Evolutionary conservation across 2,797 vertebrate genomes (phyloP).

Genomic region (Amblyopsis hoosieri): DNA sequence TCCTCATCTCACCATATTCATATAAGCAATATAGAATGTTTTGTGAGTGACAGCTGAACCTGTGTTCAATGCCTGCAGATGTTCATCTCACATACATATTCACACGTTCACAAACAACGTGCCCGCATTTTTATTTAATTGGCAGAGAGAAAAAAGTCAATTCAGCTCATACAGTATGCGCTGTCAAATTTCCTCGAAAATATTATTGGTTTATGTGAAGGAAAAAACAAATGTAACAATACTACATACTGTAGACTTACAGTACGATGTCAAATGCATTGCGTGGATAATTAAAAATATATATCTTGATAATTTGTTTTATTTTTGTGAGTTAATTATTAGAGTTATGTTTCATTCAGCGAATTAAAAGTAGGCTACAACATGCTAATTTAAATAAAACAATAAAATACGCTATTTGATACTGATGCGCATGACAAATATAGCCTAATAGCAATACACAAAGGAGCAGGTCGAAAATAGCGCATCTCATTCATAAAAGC

Average conservation of each 20-base stretch:
- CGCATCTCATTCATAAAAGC: constrained; percentile 26
- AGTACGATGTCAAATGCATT: too few relatives aligned
- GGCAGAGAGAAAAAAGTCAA: constrained; percentile 52
- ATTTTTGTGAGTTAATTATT: too few relatives aligned
- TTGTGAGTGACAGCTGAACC: constrained; percentile 57
- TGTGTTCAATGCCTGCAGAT: constrained; percentile 70
- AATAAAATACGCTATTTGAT: too few relatives aligned
- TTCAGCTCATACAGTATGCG: constrained; percentile 33
- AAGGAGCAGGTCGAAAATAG: constrained; percentile 10
- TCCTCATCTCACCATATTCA: constrained; percentile 64
- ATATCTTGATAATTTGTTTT: too few relatives aligned
- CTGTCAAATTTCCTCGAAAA: constrained; percentile 25
- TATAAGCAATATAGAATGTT: constrained; percentile 61
- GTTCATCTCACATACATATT: constrained; percentile 59
- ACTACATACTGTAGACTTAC: too few relatives aligned
- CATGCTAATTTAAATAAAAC: too few relatives aligned
- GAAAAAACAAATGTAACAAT: too few relatives aligned
- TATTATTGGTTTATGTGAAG: constrained; percentile 16
- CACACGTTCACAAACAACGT: constrained; percentile 45
- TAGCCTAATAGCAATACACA: too few relatives aligned
- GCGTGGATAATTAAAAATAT: too few relatives aligned
- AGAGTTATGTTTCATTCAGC: too few relatives aligned
- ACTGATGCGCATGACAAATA: too few relatives aligned
- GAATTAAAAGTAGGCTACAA: too few relatives aligned
- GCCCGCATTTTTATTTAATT: constrained; percentile 13